Evolutionary conservation across 2,797 vertebrate species (phyloP), one percentile per base, ranked within the genome.

Genomic region (Aplochiton taeniatus): DNA sequence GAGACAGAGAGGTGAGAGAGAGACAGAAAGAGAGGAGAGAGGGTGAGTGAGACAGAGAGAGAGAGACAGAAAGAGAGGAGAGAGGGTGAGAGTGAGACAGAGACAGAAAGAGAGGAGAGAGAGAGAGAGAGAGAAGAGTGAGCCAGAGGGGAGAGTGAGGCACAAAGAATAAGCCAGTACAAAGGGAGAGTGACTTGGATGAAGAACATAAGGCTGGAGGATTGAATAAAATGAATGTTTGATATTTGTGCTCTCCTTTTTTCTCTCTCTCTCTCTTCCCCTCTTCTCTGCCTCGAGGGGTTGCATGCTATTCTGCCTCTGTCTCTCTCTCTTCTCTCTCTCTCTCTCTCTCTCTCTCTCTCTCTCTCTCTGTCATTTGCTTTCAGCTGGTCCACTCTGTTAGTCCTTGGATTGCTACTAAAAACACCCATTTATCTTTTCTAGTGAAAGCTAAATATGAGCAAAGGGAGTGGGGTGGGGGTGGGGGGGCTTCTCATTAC

Each of bases 201-300:
- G 70, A 82, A 82, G 82, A 74, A 86, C 83, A 85, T 80, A 79
- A 46, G n/a, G n/a, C n/a, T 62, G 31, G 69, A 75, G 68, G 71
- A 73, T 70, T 87, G 88, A 90, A 86, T 81, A 88, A 79, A 88
- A 83, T 77, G 59, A 82, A 85, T 79, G 80, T 78, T 83, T 73
- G 64, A 62, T 61, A 68, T 82, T 82, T 74, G 58, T 57, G 17
- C 50, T 52, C 9, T 16, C 58, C 69, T 53, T 68, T 69, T 68
- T 69, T 53, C 66, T 60, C 66, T 77, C 43, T 70, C 54, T 71
- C 70, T 74, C 61, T 65, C 66, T 14, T 63, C 19, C 52, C 45
- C 45, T 58, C 54, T 14, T 11, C 52, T 54, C 52, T 18, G 51
- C 8, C 51, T 17, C 16, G 17, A 14, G 17, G 51, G 11, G 50